These are phyloP conservation scores for Osmerus mordax DNA, from an alignment of 2,113 vertebrate species.

Conservation along the genomic window DNA sequence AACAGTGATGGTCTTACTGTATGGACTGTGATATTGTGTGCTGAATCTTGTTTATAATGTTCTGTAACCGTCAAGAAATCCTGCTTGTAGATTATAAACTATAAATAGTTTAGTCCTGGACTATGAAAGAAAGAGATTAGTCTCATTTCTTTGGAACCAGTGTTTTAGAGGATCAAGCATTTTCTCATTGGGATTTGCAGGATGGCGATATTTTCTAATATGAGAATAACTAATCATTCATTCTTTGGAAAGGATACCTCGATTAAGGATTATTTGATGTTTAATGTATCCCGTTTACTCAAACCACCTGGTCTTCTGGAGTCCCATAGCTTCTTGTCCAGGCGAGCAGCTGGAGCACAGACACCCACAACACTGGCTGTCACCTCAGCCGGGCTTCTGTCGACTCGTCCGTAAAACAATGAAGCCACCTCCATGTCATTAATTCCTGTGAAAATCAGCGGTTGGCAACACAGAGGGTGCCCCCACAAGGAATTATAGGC, in stretches of 20 bases:
- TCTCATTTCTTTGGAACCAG: no score
- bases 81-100: neutral
- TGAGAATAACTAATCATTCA: no score
- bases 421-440: slow-evolving; percentile 48
- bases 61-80: neutral
- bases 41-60: neutral
- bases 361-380: slow-evolving; percentile 37
- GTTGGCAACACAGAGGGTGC: slow-evolving; percentile 46
- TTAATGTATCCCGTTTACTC: neutral
- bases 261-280: neutral
- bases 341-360: slow-evolving; percentile 13
- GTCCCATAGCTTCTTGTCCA: slow-evolving; percentile 5
- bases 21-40: no score
- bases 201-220: no score
- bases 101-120: neutral
- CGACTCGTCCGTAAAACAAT: slow-evolving; percentile 42
- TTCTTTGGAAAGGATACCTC: no score
- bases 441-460: slow-evolving; percentile 63
- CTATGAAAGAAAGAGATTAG: neutral
- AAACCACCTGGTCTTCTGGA: neutral
- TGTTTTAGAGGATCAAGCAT: no score
- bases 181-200: no score
- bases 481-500: slow-evolving; percentile 53
- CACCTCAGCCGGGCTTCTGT: slow-evolving; percentile 32
- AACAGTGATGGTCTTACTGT: no score